Percentiles rank a stretch among this genome's conserved stretches.
Evolutionary conservation across 2,888 invertebrate species (phyloP).

Genomic region (Flabesymbios commensalis): DNA sequence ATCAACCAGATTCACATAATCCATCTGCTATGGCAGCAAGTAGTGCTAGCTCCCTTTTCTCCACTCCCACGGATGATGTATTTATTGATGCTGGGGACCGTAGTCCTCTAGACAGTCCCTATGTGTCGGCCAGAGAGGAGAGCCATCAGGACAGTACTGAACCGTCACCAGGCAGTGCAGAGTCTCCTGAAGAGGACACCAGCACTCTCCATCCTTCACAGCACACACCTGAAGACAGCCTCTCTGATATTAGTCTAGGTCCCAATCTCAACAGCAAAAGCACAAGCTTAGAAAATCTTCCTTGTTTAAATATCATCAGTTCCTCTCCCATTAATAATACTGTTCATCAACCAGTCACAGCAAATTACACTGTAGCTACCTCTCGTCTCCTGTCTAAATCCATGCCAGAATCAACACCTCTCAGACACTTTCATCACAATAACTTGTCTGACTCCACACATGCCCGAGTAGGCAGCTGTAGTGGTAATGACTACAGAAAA

Average conservation of each 20-base stretch:
- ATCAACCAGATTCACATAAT: not conserved
- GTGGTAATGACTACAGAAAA: not conserved
- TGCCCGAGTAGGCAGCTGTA: too few species aligned
- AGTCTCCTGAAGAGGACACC: not conserved
- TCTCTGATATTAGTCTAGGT: not conserved
- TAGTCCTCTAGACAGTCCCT: conserved; percentile 25
- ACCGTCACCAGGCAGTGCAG: not conserved
- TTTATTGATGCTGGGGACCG: conserved; percentile 24
- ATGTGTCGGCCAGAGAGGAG: conserved; percentile 24
- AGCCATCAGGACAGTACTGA: not conserved
- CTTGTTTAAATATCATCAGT: not conserved
- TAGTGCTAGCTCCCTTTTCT: conserved; percentile 16
- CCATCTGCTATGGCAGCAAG: not conserved
- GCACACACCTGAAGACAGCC: not conserved
- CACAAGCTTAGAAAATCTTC: conserved; percentile 20
- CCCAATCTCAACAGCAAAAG: conserved; percentile 2
- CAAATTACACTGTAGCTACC: conserved; percentile 18
- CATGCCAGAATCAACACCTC: not conserved
- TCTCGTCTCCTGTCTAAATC: conserved; percentile 11
- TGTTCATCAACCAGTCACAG: conserved; percentile 18
- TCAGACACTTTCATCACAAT: too few species aligned
- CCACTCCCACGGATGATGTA: conserved; percentile 23
- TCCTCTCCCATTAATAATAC: not conserved
- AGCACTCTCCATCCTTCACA: too few species aligned
- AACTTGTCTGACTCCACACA: too few species aligned